A percentile compares a stretch with the other conserved stretches of the same genome.
Conservation (phyloP, 1,140 invertebrate genomes). For the Heliconius hermathena region DNA sequence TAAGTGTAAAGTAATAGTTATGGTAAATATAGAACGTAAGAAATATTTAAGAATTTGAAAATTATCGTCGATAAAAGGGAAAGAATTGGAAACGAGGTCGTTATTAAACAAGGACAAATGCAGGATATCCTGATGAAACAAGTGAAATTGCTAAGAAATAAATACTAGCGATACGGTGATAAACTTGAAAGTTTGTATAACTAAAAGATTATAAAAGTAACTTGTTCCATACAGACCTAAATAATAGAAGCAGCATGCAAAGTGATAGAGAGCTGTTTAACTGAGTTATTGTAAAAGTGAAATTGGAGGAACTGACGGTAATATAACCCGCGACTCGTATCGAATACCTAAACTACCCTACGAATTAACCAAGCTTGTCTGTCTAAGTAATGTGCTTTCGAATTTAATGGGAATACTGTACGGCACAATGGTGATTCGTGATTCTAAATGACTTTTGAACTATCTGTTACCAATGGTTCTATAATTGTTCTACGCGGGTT, state of each 20-base stretch:
- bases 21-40: conserved; percentile 36
- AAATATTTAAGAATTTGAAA: conserved; percentile 33
- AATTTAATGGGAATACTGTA: conserved; percentile 68
- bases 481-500: conserved; percentile 72
- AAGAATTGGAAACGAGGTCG: conserved; percentile 63
- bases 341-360: conserved; percentile 74
- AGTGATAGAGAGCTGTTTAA: conserved; percentile 73
- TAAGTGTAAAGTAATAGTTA: conserved; percentile 38
- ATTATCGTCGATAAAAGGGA: conserved; percentile 52
- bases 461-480: conserved; percentile 73
- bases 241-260: conserved; percentile 78
- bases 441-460: conserved; percentile 73
- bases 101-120: conserved; percentile 52
- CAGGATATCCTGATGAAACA: conserved; percentile 55
- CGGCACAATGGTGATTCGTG: conserved; percentile 68
- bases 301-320: conserved; percentile 70
- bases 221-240: conserved; percentile 61
- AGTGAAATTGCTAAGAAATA: conserved; percentile 49
- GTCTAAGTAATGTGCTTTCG: conserved; percentile 73
- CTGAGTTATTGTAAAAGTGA: conserved; percentile 74
- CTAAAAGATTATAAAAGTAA: conserved; percentile 51
- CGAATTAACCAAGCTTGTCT: conserved; percentile 72
- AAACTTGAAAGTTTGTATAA: conserved; percentile 34
- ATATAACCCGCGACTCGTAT: conserved; percentile 64
- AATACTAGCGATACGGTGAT: conserved; percentile 17